A percentile compares a stretch with the other conserved stretches of the same genome.
These are phyloP conservation scores for Enteromius mattozi DNA, from an alignment of 2,797 vertebrate species.

Conservation along the genomic window DNA sequence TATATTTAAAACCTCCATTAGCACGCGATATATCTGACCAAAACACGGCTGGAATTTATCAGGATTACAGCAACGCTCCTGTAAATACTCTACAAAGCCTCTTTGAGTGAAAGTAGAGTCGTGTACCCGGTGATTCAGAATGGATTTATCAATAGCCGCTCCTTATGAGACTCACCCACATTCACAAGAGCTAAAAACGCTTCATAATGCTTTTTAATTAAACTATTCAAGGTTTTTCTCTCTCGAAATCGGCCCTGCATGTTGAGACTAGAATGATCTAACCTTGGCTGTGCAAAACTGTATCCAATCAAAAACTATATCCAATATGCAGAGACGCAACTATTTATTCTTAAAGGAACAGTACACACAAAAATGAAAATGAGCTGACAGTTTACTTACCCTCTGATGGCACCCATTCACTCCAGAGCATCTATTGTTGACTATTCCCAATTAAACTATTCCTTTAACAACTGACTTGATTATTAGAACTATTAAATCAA, in stretches of 20 bases:
- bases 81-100: slow-evolving; percentile 33
- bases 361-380: neutral
- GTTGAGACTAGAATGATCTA: neutral
- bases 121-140: neutral
- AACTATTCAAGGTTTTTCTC: neutral
- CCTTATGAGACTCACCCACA: neutral
- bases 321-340: neutral
- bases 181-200: neutral
- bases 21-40: neutral
- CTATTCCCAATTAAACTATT: neutral
- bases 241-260: neutral
- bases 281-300: neutral
- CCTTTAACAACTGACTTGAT: neutral
- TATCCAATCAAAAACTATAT: neutral
- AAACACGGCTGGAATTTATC: neutral
- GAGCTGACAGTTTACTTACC: neutral
- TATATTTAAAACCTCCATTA: slow-evolving; percentile 37
- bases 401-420: neutral
- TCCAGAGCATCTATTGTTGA: neutral
- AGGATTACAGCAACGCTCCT: neutral
- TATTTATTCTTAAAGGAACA: neutral
- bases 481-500: neutral
- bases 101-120: slow-evolving; percentile 15
- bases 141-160: slow-evolving; percentile 18
- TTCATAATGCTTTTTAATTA: neutral